These are phyloP conservation scores for Eupleurogrammus muticus DNA, from an alignment of 2,797 vertebrate genomes.

Conservation along the genomic window DNA sequence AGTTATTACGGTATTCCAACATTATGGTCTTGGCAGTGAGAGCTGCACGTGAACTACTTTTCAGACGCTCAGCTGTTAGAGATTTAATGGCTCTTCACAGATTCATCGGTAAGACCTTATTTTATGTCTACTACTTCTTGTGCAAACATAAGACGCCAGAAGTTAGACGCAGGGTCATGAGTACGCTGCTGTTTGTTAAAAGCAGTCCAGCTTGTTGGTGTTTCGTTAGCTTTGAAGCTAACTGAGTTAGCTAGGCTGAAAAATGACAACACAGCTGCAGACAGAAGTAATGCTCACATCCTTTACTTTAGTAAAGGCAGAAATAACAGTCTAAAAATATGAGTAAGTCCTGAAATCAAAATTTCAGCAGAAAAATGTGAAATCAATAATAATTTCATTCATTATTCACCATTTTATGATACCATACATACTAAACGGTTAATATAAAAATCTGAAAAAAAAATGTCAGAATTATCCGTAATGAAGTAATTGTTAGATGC, in stretches of 20 bases:
- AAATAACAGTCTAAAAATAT: too few relatives aligned
- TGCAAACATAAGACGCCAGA: fast-evolving
- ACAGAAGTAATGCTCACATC: too few relatives aligned
- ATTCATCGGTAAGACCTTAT: conserved; percentile 76
- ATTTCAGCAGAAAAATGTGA: too few relatives aligned
- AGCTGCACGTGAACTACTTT: conserved; percentile 41
- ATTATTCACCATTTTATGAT: neutral
- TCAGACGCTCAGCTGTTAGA: neutral
- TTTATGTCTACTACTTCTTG: neutral
- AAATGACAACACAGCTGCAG: conserved; percentile 20
- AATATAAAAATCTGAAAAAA: neutral
- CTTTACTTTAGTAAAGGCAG: too few relatives aligned
- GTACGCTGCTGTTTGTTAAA: fast-evolving
- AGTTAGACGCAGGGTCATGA: neutral
- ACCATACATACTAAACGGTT: neutral
- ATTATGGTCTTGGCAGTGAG: conserved; percentile 38
- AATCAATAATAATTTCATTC: too few relatives aligned
- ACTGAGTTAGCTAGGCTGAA: conserved; percentile 30
- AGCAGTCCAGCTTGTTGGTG: neutral
- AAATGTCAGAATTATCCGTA: neutral
- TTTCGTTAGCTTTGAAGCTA: conserved; percentile 40
- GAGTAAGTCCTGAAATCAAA: too few relatives aligned
- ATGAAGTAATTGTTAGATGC: neutral
- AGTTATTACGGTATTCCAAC: conserved; percentile 52
- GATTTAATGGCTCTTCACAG: conserved; percentile 75